These are phyloP conservation scores for Syngnathus typhle DNA, from an alignment of 2,113 vertebrate species.

Conservation along the genomic window DNA sequence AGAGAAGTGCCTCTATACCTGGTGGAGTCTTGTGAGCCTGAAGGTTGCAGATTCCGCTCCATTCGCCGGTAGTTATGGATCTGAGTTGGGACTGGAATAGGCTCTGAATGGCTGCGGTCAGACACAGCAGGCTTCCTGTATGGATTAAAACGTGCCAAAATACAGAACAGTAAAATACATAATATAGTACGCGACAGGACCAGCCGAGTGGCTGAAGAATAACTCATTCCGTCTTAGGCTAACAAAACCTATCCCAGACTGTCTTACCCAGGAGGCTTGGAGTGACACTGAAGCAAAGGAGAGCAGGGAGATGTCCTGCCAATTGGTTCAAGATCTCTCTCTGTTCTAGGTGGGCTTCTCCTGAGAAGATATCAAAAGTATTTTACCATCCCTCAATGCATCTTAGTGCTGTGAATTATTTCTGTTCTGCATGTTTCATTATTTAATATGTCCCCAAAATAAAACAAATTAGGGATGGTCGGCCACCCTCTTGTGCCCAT, in stretches of 20 bases:
- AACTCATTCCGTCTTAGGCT: neutral
- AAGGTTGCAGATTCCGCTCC: slow-evolving; percentile 83
- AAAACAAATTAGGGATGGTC: neutral
- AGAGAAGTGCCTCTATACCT: slow-evolving; percentile 54
- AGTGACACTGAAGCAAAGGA: slow-evolving; percentile 68
- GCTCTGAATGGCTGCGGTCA: slow-evolving; percentile 74
- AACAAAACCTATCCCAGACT: neutral
- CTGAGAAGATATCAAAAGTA: slow-evolving; percentile 15
- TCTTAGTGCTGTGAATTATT: neutral
- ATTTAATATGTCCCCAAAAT: neutral
- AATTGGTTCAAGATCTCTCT: slow-evolving; percentile 68
- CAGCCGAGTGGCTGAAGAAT: neutral
- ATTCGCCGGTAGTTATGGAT: slow-evolving; percentile 90
- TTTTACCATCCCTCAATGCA: neutral
- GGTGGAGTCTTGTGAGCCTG: slow-evolving; percentile 60
- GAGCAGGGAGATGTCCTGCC: slow-evolving; percentile 76
- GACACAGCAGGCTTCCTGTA: slow-evolving; percentile 67
- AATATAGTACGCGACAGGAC: neutral
- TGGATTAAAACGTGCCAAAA: slow-evolving; percentile 13
- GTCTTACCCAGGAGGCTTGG: slow-evolving; percentile 77
- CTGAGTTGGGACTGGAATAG: slow-evolving; percentile 91
- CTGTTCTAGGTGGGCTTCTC: slow-evolving; percentile 75
- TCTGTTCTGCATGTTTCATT: neutral
- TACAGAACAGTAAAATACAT: neutral
- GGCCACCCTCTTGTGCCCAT: too few relatives aligned